Percentiles rank a stretch among this genome's conserved stretches.
These are phyloP conservation scores for Eucriotettix oculatus DNA, from an alignment of 2,888 invertebrate species.

Conservation along the genomic window DNA sequence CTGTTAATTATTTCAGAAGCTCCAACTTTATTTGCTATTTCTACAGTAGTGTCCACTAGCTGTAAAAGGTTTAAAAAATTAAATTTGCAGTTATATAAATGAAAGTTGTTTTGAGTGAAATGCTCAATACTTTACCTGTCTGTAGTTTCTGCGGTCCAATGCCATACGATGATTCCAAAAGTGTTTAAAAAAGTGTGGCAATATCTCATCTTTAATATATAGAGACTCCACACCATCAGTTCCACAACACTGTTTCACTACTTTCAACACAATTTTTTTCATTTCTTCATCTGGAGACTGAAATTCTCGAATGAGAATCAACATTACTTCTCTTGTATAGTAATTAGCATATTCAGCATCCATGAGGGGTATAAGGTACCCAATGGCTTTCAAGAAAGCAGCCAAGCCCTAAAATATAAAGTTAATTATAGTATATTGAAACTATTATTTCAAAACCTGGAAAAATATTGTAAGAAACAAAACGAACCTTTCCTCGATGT, in stretches of 20 bases:
- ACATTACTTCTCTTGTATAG: slow-evolving; percentile 98
- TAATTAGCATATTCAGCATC: slow-evolving; percentile 99
- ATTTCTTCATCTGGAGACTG: slow-evolving; percentile 99
- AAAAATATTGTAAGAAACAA: background rate
- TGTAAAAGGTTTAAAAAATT: slow-evolving; percentile 18
- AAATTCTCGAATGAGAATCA: slow-evolving; percentile 96
- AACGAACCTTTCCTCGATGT: slow-evolving; percentile 40
- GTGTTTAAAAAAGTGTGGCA: slow-evolving; percentile 96
- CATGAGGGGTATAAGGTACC: slow-evolving; percentile 98
- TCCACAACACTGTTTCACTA: slow-evolving; percentile 99
- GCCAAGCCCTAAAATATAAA: slow-evolving; percentile 66
- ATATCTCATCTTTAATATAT: slow-evolving; percentile 97
- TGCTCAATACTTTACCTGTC: slow-evolving; percentile 38
- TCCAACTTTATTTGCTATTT: slow-evolving; percentile 99
- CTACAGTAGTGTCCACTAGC: slow-evolving; percentile 97
- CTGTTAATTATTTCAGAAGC: slow-evolving; percentile 97
- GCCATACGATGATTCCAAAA: slow-evolving; percentile 99
- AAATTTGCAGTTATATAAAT: background rate
- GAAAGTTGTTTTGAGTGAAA: background rate
- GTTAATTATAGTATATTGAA: background rate
- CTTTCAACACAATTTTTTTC: slow-evolving; percentile 99
- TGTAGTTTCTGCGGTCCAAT: slow-evolving; percentile 89
- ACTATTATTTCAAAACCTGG: background rate
- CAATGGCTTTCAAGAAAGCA: slow-evolving; percentile 98
- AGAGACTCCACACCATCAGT: slow-evolving; percentile 99